Conservation (phyloP, 2,888 invertebrate species). For the Leptinotarsa rubiginosa region DNA sequence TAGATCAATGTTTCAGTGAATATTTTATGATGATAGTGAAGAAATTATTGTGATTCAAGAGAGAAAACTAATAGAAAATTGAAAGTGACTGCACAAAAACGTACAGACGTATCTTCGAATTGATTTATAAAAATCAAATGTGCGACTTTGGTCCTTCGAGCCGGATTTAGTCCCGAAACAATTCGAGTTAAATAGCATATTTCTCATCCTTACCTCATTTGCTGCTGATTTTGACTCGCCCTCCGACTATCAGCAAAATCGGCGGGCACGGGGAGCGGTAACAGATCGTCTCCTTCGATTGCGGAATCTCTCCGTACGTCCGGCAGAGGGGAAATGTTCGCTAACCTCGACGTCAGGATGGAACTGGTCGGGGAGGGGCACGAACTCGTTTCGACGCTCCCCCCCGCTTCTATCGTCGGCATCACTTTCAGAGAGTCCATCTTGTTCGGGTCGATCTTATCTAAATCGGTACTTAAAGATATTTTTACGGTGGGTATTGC, state of each 20-base stretch:
- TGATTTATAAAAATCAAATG: not conserved
- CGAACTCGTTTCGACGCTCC: constrained; percentile 65
- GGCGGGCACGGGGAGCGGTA: constrained; percentile 79
- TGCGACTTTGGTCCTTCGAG: not conserved
- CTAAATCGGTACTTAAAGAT: constrained; percentile 59
- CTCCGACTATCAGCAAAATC: constrained; percentile 87
- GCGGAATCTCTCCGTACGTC: constrained; percentile 74
- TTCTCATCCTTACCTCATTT: constrained; percentile 35
- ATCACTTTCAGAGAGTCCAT: constrained; percentile 65
- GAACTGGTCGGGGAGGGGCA: constrained; percentile 69
- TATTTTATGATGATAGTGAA: too few species aligned
- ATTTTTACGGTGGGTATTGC: constrained; percentile 61
- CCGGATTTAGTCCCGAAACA: not conserved
- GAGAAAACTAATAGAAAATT: too few species aligned
- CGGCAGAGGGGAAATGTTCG: constrained; percentile 76
- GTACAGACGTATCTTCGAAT: too few species aligned
- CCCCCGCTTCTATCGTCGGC: constrained; percentile 65
- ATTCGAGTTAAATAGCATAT: not conserved
- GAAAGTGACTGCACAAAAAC: too few species aligned
- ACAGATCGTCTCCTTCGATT: constrained; percentile 65
- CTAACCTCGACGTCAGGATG: constrained; percentile 67
- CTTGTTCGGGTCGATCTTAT: constrained; percentile 52
- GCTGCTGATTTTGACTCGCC: constrained; percentile 68
- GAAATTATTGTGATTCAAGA: too few species aligned
- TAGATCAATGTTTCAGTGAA: too few species aligned